A percentile compares a stretch with the other conserved stretches of the same genome.
Evolutionary conservation across 2,888 invertebrate genomes (phyloP).

Genomic region (Cremastobaeus sp.): DNA sequence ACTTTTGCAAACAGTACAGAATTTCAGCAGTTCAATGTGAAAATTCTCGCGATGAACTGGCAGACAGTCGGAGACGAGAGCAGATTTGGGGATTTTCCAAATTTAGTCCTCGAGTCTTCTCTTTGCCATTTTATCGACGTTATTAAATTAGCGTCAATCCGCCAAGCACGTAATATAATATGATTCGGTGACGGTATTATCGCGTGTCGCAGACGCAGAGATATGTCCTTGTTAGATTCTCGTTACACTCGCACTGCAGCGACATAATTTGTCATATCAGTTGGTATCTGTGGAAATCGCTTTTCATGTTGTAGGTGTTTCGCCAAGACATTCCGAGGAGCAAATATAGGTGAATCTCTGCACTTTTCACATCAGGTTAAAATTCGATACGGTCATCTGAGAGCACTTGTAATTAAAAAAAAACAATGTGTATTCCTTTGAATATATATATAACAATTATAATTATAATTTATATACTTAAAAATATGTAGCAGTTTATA

Average conservation of each 20-base stretch:
- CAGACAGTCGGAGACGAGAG: neutral
- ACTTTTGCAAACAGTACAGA: constrained; percentile 16
- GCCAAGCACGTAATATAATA: constrained; percentile 17
- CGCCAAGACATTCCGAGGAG: no score
- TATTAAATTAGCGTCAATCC: constrained; percentile 4
- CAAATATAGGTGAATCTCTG: no score
- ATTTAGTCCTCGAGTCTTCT: neutral
- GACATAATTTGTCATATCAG: constrained; percentile 46
- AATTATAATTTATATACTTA: no score
- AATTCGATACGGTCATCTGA: no score
- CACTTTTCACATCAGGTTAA: no score
- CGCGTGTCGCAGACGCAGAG: constrained; percentile 21
- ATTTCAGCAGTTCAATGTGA: neutral
- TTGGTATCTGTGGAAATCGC: constrained; percentile 27
- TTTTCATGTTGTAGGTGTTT: constrained; percentile 31
- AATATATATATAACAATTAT: no score
- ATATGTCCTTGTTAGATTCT: constrained; percentile 58
- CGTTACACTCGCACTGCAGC: constrained; percentile 38
- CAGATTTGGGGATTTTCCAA: neutral
- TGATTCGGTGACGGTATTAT: constrained; percentile 18
- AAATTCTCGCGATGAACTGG: neutral
- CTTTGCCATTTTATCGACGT: neutral
- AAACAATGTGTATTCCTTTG: no score
- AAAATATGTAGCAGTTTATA: no score
- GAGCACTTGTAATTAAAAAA: no score